Evolutionary conservation across 2,113 vertebrate genomes (phyloP), one percentile per base, ranked within the genome.

Genomic region (Caranx melampygus): DNA sequence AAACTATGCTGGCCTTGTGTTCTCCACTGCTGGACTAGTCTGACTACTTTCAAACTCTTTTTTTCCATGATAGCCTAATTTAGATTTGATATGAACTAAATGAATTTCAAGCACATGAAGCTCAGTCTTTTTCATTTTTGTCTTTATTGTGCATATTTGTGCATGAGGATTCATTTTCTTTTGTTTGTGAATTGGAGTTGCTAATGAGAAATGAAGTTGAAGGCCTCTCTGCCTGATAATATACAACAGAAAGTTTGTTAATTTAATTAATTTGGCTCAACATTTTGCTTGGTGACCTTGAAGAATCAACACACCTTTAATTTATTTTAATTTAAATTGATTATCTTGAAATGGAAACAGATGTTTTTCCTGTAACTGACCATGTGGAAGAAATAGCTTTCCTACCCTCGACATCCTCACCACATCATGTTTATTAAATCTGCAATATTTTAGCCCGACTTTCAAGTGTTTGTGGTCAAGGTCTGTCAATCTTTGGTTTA

Each of bases 1-100:
- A 52, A 45, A 84, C 31, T 71, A 77, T 67, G n/a, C 15, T 59
- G 57, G 47, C 75, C 59, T 34, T 33, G 62, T 82, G 37, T 73
- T 73, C 37, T 63, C 64, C 40, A 44, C 65, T 59, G 37, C 69
- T 79, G 51, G 61, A 72, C 18, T 16, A 33, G 47, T 71, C 20
- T 14, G 14, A 57, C 52, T 59, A 15, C 59, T 71, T 74, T 80
- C 21, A 6, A 45, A 15, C 13, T 3, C 20, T 55, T 54, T 44
- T 33, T 18, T 26, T 9, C 3, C 9, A 47, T 44, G 18, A 68
- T 37, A 60, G 18, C 20, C 16, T 72, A 8, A 70, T 76, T 73
- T 64, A 4, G 16, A 40, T 68, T 74, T 15, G n/a, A 59, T 62
- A 52, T 52, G 5, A 66, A 58, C 45, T 37, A 47, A 64, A 78